Percentiles rank a stretch among this genome's conserved stretches.
Evolutionary conservation across 2,113 vertebrate genomes (phyloP).

Genomic region (Danio rerio): DNA sequence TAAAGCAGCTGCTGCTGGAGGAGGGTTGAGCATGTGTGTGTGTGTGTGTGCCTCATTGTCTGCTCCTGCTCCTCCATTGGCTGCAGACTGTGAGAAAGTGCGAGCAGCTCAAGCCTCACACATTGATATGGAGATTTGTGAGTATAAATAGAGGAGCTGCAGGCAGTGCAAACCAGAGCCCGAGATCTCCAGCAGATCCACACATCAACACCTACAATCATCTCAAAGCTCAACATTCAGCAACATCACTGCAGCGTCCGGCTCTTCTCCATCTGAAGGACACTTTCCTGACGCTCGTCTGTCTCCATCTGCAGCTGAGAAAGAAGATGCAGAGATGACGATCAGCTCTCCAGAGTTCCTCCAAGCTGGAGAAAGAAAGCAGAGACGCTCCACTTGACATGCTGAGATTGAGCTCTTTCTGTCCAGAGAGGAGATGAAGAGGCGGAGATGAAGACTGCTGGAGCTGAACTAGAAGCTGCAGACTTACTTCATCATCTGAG

Average conservation of each 20-base stretch:
- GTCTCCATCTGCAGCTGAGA: too few species aligned
- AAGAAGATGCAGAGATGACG: too few species aligned
- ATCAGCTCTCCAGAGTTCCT: slow-evolving; percentile 62
- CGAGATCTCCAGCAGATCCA: slow-evolving; percentile 62
- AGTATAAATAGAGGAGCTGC: slow-evolving; percentile 73
- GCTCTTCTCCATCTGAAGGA: too few species aligned
- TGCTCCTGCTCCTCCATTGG: slow-evolving; percentile 69
- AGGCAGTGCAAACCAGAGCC: slow-evolving; percentile 65
- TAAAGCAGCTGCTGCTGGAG: not conserved
- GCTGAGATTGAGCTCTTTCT: slow-evolving; percentile 50
- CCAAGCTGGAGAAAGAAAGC: too few species aligned
- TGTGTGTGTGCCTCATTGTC: slow-evolving; percentile 47
- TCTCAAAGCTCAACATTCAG: too few species aligned
- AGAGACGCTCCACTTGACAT: too few species aligned
- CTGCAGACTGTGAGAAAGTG: slow-evolving; percentile 74
- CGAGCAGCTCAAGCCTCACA: slow-evolving; percentile 69
- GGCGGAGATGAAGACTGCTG: slow-evolving; percentile 1
- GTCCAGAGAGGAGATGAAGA: slow-evolving; percentile 49
- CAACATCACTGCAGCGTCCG: too few species aligned
- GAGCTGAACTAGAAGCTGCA: slow-evolving; percentile 37
- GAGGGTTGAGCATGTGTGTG: slow-evolving; percentile 48
- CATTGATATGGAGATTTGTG: slow-evolving; percentile 76
- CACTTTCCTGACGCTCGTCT: too few species aligned
- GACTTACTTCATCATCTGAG: slow-evolving; percentile 21
- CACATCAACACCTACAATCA: slow-evolving; percentile 66